A percentile compares a stretch with the other conserved stretches of the same genome.
phyloP scores from a whole-genome alignment of 2,797 vertebrate species.

The Pogoniulus pusillus region DNA sequence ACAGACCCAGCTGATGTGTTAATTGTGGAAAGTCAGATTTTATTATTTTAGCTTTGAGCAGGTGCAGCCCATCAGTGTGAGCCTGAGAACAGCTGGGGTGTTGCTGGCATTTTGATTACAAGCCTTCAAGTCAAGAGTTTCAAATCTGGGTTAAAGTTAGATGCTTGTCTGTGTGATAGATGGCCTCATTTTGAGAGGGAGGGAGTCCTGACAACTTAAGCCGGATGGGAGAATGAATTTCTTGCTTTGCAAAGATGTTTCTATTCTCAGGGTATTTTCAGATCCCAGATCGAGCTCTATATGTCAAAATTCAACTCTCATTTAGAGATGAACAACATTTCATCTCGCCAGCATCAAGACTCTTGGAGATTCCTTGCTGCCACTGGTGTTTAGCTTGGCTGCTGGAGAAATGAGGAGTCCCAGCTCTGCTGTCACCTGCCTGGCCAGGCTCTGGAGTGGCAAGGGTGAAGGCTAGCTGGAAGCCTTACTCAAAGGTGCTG shows the following conservation, averaged over 20 bases:
- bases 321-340: not conserved
- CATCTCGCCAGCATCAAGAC: not conserved
- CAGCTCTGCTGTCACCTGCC: not conserved
- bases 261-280: not conserved
- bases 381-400: not conserved
- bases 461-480: not conserved
- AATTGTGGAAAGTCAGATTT: slow-evolving; percentile 14
- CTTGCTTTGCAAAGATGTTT: not conserved
- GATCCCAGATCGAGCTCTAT: not conserved
- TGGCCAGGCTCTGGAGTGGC: not conserved
- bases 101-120: slow-evolving; percentile 27
- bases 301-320: not conserved
- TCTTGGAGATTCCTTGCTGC: not conserved
- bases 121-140: slow-evolving; percentile 25
- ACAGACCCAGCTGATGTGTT: not conserved
- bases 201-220: not conserved
- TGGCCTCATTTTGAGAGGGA: slow-evolving; percentile 16
- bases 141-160: slow-evolving; percentile 27
- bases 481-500: not conserved
- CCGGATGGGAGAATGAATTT: not conserved
- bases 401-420: not conserved
- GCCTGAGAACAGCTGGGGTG: slow-evolving; percentile 14
- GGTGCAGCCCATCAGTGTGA: not conserved
- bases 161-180: slow-evolving; percentile 28
- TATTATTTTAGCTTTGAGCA: not conserved